Base-by-base conservation (phyloP, 2,113 vertebrate genomes). In the Caranx melampygus region DNA sequence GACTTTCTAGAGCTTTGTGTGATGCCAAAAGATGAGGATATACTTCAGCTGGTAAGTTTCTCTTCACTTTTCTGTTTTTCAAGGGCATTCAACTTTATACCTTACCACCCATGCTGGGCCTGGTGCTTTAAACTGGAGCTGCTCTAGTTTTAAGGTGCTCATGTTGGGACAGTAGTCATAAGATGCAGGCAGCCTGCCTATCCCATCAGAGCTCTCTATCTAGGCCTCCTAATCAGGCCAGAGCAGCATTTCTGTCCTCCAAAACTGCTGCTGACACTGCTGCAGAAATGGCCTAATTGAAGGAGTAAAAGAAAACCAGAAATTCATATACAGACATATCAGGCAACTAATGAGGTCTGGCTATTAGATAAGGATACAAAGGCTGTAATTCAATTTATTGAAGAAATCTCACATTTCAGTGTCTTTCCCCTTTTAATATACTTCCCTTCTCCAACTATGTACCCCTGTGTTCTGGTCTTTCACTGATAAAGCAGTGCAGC, bases 11-110 rank as follows among this genome's bases (percentile, higher is more conserved):
- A 98, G 85, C 96, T 99, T 83, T 98, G 97, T 87, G 97, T 99
- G 73, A 99, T 99, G 98, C 98, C 98, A 90, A 99, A 99, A 96
- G 98, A 99, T 81, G 98, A 99, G 89, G 98, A 99, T 81, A 98
- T 99, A 81, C 95, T 99, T 70, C 98, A 99, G 21, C 86, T 99
- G 91, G 95, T 95, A 86, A 89, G 93, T 80, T 70, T 78, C 42
- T 26, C 31, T 70, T 64, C 34, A 26, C 8, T 40, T 5, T 66
- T 20, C 3, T 21, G 0, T 49, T 72, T 58, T 62, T 5, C 14
- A 47, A 55, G 54, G 20, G 20, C 2, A 1, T 74, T 79, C 11
- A 42, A 42, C 8, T 42, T 2, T 6, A 42, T 42, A 42, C 40
- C 10, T 42, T 42, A 42, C 40, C 40, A 42, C 40, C 40, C 40